These are phyloP conservation scores for Leptothorax acervorum DNA, from an alignment of 2,888 invertebrate species.

Conservation along the genomic window DNA sequence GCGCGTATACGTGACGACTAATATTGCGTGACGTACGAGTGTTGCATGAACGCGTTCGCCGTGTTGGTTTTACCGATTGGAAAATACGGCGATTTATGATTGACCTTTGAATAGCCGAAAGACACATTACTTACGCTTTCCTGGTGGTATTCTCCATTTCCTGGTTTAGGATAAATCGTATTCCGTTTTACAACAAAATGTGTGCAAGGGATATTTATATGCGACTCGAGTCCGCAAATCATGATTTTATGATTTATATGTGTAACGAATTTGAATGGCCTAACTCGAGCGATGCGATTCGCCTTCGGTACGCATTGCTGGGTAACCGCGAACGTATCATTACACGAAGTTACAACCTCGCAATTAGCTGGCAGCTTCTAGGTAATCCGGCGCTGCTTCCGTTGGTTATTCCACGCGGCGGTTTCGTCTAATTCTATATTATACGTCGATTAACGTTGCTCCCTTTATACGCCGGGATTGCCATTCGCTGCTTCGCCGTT, in stretches of 20 bases:
- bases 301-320: slow-evolving; percentile 41
- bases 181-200: not conserved
- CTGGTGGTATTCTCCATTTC: not conserved
- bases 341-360: slow-evolving; percentile 52
- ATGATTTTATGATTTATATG: not conserved
- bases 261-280: slow-evolving; percentile 41
- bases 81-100: slow-evolving; percentile 37
- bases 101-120: not conserved
- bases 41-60: slow-evolving; percentile 22
- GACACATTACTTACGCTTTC: not conserved
- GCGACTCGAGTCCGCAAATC: not conserved
- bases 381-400: slow-evolving; percentile 53
- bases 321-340: slow-evolving; percentile 52
- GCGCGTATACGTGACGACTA: slow-evolving; percentile 32
- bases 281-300: slow-evolving; percentile 44
- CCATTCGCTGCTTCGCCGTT: slow-evolving; percentile 13
- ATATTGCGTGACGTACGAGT: slow-evolving; percentile 15
- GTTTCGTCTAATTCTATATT: slow-evolving; percentile 51
- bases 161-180: too few species aligned
- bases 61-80: slow-evolving; percentile 20
- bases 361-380: slow-evolving; percentile 56
- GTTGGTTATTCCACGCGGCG: slow-evolving; percentile 40
- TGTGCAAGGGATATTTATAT: not conserved
- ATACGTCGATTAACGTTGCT: slow-evolving; percentile 44
- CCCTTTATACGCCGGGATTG: slow-evolving; percentile 21